Base-by-base conservation (phyloP, 2,888 invertebrate genomes). In the Xanthorhoe designata region DNA sequence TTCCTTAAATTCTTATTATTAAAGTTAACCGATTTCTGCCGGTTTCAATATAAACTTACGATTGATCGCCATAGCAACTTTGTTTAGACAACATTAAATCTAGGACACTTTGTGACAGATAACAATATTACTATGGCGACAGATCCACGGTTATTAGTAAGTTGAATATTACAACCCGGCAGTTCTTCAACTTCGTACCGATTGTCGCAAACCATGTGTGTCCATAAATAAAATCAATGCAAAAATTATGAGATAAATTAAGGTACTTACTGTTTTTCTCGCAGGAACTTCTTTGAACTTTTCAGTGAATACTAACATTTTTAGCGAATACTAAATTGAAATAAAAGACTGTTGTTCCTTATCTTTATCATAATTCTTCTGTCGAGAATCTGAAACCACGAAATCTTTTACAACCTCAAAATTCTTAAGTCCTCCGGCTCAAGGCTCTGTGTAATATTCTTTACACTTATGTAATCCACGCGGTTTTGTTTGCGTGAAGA, bases 221-320 rank as follows among this genome's bases (percentile, higher is more conserved):
- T 69, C 47, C 63, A 55, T 58, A 56, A 64, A 68, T 76, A 75
- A 78, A 75, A 75, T 76, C 76, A 80, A 82, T 81, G 78, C 78
- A 79, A 74, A 70, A 78, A 80, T 74, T 75, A 79, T 77, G 77
- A 77, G 76, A 79, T 79, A 78, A 73, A 62, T 53, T 64, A 61
- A 82, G 86, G 87, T 85, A 82, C 85, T n/a, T n/a, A n/a, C n/a
- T n/a, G n/a, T n/a, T n/a, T n/a, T 24, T 24, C 4, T 24, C 24
- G 24, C 24, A 24, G 24, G 4, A 1, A 24, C 24, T 4, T 3
- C 24, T 24, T 24, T 24, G n/a, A 24, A 24, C 8, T 32, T 32
- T 24, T 3, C 24, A 32, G 7, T 32, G 7, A 32, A 7, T 7
- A 32, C 32, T 32, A 42, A 10, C n/a, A n/a, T n/a, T n/a, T n/a